phyloP scores from a whole-genome alignment of 2,888 invertebrate genomes.

The Tetramorium bicarinatum region DNA sequence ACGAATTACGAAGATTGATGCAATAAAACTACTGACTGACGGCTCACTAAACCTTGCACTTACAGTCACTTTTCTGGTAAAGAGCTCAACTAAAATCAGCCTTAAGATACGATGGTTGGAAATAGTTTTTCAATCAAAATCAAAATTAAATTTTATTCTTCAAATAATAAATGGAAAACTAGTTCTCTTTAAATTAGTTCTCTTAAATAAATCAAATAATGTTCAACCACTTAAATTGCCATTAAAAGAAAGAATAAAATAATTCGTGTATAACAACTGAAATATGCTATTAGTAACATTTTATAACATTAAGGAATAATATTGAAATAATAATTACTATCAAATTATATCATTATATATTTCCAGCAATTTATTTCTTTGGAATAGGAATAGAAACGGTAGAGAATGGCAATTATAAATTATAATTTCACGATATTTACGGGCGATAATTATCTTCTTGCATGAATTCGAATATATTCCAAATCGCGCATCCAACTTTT shows the following conservation, averaged over 20 bases:
- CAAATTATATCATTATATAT: not conserved
- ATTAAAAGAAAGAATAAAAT: not conserved
- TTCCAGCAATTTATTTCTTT: not conserved
- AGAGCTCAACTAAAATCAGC: not conserved
- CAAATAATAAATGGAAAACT: not conserved
- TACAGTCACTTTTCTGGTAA: not conserved
- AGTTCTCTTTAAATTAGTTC: not conserved
- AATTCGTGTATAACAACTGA: not conserved
- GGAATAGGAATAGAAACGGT: not conserved
- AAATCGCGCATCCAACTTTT: not conserved
- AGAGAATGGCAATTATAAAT: not conserved
- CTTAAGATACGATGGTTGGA: not conserved
- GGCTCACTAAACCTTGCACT: not conserved
- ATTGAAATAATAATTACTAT: not conserved
- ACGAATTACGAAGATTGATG: constrained; percentile 29
- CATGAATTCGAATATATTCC: not conserved
- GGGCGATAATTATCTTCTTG: not conserved
- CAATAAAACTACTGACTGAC: constrained; percentile 28
- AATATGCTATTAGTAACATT: not conserved
- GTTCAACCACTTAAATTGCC: not conserved
- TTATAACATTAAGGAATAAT: no score
- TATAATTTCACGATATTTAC: not conserved
- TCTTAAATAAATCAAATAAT: not conserved
- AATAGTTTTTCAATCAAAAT: not conserved
- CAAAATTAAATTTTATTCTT: not conserved